Percentiles rank a stretch among this genome's conserved stretches.
These are phyloP conservation scores for Meloidogyne floridensis DNA, from an alignment of 1,140 invertebrate species.

Conservation along the genomic window DNA sequence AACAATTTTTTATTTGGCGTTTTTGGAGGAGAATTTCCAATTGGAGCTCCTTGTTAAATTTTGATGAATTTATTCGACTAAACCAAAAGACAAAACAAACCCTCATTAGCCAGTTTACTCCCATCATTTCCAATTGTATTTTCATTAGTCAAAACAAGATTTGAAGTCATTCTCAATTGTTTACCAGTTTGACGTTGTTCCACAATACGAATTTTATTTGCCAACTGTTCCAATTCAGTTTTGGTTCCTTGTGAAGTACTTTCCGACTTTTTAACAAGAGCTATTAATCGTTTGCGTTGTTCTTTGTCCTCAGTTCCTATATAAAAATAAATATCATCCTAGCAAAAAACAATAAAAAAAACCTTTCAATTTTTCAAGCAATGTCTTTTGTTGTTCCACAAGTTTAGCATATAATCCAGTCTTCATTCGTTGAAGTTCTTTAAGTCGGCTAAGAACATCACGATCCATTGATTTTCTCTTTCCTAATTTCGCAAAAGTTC, in stretches of 20 bases:
- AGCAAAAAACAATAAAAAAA: neutral
- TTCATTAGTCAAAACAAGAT: slow-evolving; percentile 22
- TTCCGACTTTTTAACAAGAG: slow-evolving; percentile 34
- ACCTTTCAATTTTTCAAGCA: slow-evolving; percentile 31
- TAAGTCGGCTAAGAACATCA: slow-evolving; percentile 26
- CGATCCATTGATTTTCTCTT: slow-evolving; percentile 15
- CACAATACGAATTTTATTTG: slow-evolving; percentile 22
- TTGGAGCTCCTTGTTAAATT: neutral
- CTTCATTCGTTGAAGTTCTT: slow-evolving; percentile 31
- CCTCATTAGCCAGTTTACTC: neutral
- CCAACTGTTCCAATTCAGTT: slow-evolving; percentile 26
- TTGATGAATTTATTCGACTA: neutral
- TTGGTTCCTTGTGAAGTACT: slow-evolving; percentile 14
- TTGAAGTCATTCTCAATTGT: neutral
- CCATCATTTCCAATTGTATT: neutral
- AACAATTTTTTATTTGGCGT: slow-evolving; percentile 28
- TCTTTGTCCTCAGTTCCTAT: slow-evolving; percentile 35
- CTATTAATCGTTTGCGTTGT: slow-evolving; percentile 34
- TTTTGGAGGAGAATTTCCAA: neutral
- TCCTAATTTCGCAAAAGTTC: neutral
- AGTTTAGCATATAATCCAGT: slow-evolving; percentile 38
- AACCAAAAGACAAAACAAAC: neutral
- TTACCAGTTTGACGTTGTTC: neutral
- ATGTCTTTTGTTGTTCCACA: slow-evolving; percentile 32
- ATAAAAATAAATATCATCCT: neutral